Evolutionary conservation across 2,888 invertebrate species (phyloP).

Genomic region (Lingula anatina): DNA sequence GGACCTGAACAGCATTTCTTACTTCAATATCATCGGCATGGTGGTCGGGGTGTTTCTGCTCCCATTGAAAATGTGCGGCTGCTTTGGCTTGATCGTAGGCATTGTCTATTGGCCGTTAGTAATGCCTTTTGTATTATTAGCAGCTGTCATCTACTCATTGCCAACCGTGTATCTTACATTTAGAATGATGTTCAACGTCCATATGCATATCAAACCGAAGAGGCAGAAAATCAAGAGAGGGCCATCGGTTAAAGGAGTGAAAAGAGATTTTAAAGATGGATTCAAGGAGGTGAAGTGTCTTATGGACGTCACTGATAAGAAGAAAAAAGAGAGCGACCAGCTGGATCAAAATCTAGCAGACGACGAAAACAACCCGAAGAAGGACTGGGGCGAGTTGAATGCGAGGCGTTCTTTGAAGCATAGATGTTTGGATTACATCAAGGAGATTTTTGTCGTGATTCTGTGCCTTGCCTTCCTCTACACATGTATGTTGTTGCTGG

Average conservation of each 20-base stretch:
- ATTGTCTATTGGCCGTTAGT: constrained; percentile 31
- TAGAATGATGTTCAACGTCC: constrained; percentile 37
- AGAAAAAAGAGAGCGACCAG: neutral
- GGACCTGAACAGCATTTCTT: constrained; percentile 38
- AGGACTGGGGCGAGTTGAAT: constrained; percentile 19
- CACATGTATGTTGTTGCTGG: constrained; percentile 32
- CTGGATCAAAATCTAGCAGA: constrained; percentile 16
- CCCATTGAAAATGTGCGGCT: constrained; percentile 43
- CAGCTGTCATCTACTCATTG: constrained; percentile 36
- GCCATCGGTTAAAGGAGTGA: too few species aligned
- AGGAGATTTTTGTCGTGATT: constrained; percentile 21
- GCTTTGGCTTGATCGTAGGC: constrained; percentile 31
- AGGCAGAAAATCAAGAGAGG: too few species aligned
- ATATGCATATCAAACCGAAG: too few species aligned
- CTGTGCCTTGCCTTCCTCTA: constrained; percentile 31
- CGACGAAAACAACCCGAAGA: constrained; percentile 19
- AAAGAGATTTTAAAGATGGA: too few species aligned
- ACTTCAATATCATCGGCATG: constrained; percentile 35
- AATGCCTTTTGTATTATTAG: constrained; percentile 25
- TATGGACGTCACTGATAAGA: neutral
- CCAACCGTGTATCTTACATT: constrained; percentile 41
- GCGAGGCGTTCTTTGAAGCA: too few species aligned
- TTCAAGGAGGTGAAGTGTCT: constrained; percentile 15
- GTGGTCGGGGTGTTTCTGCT: constrained; percentile 32
- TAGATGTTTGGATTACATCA: constrained; percentile 15